A percentile compares a stretch with the other conserved stretches of the same genome.
These are phyloP conservation scores for Dascyllus trimaculatus DNA, from an alignment of 2,113 vertebrate species.

Conservation along the genomic window DNA sequence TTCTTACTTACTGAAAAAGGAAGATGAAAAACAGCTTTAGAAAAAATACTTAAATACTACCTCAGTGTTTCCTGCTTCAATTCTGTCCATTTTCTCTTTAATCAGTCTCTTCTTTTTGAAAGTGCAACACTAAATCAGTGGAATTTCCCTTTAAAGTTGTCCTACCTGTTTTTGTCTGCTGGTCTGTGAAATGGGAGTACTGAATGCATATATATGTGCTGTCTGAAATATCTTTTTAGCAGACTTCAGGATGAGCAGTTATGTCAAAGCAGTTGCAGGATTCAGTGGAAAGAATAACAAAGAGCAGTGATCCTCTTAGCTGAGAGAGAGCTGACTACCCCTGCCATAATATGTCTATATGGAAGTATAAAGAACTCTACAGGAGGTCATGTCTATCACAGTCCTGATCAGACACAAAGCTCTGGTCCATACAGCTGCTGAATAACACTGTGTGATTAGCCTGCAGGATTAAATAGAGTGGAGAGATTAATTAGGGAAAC, in stretches of 20 bases:
- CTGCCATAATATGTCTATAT: neutral
- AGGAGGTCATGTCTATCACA: constrained; percentile 2
- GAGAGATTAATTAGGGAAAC: too few species aligned
- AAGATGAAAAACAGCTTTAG: too few species aligned
- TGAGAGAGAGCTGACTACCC: constrained; percentile 15
- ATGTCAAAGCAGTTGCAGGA: neutral
- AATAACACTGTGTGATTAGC: constrained; percentile 16
- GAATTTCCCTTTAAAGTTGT: too few species aligned
- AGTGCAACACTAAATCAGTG: too few species aligned
- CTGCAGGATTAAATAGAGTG: constrained; percentile 2
- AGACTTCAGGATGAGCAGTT: neutral
- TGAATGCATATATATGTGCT: too few species aligned
- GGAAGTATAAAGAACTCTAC: neutral
- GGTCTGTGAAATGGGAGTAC: too few species aligned
- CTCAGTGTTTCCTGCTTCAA: too few species aligned
- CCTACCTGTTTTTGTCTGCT: too few species aligned
- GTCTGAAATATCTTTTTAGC: neutral
- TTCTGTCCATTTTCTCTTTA: too few species aligned
- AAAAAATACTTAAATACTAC: too few species aligned
- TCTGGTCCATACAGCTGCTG: neutral
- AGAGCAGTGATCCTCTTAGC: constrained; percentile 24
- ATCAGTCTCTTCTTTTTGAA: too few species aligned
- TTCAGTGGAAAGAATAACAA: constrained; percentile 3
- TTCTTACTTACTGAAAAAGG: too few species aligned
- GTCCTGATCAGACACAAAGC: constrained; percentile 13